Evolutionary conservation across 2,113 vertebrate genomes (phyloP).

Genomic region (Felis chaus): DNA sequence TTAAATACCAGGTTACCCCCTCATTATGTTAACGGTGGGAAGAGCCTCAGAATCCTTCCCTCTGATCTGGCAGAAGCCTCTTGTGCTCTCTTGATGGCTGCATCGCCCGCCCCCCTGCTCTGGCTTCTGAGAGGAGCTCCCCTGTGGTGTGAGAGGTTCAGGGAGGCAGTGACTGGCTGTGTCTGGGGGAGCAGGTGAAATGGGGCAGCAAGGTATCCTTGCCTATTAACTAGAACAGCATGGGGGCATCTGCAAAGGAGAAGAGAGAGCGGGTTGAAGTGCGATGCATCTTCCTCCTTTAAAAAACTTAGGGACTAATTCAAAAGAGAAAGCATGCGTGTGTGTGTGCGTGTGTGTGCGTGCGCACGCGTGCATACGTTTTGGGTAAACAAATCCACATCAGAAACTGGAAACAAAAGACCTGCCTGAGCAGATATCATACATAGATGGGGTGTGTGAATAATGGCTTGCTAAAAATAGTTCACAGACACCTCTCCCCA

Average conservation of each 20-base stretch:
- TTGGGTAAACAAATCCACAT: not conserved
- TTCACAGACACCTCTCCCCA: not conserved
- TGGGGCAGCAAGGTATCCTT: not conserved
- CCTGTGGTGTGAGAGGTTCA: not conserved
- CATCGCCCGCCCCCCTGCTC: not conserved
- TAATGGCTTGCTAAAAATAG: not conserved
- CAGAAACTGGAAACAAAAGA: not conserved
- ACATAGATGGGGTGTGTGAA: not conserved
- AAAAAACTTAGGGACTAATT: not conserved
- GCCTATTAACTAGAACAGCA: conserved; percentile 13
- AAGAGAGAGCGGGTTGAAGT: not conserved
- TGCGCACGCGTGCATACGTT: not conserved
- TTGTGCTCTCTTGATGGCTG: not conserved
- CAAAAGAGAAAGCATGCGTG: not conserved
- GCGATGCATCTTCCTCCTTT: not conserved
- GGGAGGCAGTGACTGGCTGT: not conserved
- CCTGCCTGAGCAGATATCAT: not conserved
- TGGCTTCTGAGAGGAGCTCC: fast-evolving
- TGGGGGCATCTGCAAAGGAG: not conserved
- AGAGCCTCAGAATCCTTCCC: conserved; percentile 28
- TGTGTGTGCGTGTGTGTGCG: not conserved
- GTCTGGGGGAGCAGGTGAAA: not conserved
- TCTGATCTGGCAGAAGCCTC: conserved; percentile 47
- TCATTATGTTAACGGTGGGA: conserved; percentile 36
- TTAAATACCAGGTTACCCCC: conserved; percentile 68